Conservation (phyloP, 2,113 vertebrate genomes). For the Xiphophorus hellerii region DNA sequence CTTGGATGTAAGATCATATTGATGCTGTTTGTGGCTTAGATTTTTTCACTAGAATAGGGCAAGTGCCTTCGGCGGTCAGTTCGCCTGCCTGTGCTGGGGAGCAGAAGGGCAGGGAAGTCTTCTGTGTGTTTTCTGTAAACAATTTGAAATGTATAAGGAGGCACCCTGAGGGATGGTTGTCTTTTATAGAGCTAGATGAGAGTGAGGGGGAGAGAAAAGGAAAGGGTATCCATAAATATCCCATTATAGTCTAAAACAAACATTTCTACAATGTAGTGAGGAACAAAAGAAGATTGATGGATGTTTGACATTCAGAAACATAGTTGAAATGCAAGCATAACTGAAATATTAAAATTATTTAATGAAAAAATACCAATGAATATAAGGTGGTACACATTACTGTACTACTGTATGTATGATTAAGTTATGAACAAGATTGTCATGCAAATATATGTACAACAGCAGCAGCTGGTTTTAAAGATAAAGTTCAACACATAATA, state of each 20-base stretch:
- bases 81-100: slow-evolving; percentile 34
- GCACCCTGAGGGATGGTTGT: slow-evolving; percentile 70
- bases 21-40: slow-evolving; percentile 61
- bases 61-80: slow-evolving; percentile 39
- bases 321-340: neutral
- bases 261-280: slow-evolving; percentile 4
- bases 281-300: slow-evolving; percentile 1
- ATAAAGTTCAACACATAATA: too few species aligned
- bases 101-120: slow-evolving; percentile 58
- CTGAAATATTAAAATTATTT: neutral
- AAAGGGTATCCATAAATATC: slow-evolving; percentile 48
- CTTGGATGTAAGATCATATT: slow-evolving; percentile 49
- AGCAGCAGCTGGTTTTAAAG: too few species aligned
- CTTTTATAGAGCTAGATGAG: slow-evolving; percentile 33
- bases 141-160: slow-evolving; percentile 63
- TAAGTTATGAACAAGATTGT: neutral
- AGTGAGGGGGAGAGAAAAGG: slow-evolving; percentile 17
- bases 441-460: neutral
- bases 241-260: slow-evolving; percentile 54
- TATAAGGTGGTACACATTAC: neutral
- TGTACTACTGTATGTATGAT: neutral
- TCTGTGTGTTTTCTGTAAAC: slow-evolving; percentile 82
- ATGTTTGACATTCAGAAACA: neutral
- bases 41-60: slow-evolving; percentile 36
- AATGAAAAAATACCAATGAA: neutral